Evolutionary conservation across 2,888 invertebrate genomes (phyloP), one percentile per base, ranked within the genome.

Genomic region (Chirona hameri): DNA sequence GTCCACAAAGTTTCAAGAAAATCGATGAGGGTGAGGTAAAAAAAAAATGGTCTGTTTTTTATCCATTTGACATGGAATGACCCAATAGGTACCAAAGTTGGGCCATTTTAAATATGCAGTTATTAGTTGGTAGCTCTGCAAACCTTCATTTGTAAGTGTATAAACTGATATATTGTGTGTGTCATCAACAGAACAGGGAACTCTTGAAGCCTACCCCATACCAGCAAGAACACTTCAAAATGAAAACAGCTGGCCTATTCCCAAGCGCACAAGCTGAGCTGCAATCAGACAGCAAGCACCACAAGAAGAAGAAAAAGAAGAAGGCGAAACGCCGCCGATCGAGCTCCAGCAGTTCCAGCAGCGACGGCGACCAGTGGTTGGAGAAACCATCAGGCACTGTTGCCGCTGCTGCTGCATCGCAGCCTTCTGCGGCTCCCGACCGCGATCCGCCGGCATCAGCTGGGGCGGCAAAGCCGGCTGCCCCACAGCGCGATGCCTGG

Each of bases 121-220:
- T 39, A 39, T 39, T 39, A 39, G 39, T 39, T 39, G 39, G 39
- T 39, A 39, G 39, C 39, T 39, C 39, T 39, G 39, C 39, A 39
- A 39, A 7, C 39, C 7, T 39, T 39, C 39, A 39, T 39, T 39
- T 39, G 2, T 39, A 39, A 39, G 39, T 39, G 39, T 39, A 39
- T 39, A 7, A 39, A 2, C 39, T 39, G 39, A 39, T 39, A 39
- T 5, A 39, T 39, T 39, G 39, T 39, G 39, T 39, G 39, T 39
- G 39, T 39, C 57, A 57, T 57, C 21, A 57, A 57, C 57, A 55
- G 18, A 55, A 2, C 83, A 39, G 72, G 81, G 76, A 31, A 79
- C 24, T 72, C n/a, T 80, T 46, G 83, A 10, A 84, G 46, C 79
- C 82, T 39, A 39, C 39, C 7, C 39, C 39, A 39, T 39, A 39